Evolutionary conservation across 2,888 invertebrate genomes (phyloP).

Genomic region (Cosmorhoe ocellata): DNA sequence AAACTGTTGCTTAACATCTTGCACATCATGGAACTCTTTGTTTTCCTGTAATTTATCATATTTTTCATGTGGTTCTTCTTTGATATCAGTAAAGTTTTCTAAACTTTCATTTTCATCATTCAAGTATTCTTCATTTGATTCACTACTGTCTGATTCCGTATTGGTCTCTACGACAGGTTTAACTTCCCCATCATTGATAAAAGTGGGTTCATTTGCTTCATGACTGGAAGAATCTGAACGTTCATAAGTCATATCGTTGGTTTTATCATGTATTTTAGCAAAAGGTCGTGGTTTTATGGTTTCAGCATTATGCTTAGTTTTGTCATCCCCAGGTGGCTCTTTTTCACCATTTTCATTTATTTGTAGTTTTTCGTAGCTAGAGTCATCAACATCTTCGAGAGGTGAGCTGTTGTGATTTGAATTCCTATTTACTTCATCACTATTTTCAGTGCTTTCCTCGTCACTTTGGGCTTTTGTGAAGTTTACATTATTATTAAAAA

Average conservation of each 20-base stretch:
- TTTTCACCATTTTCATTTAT: slow-evolving; percentile 51
- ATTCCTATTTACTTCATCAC: slow-evolving; percentile 13
- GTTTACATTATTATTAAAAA: slow-evolving; percentile 17
- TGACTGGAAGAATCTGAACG: slow-evolving; percentile 31
- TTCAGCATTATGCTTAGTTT: slow-evolving; percentile 35
- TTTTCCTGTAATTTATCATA: slow-evolving; percentile 41
- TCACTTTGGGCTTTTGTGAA: slow-evolving; percentile 16
- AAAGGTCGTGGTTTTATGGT: slow-evolving; percentile 30
- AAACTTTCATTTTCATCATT: slow-evolving; percentile 44
- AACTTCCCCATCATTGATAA: slow-evolving; percentile 65
- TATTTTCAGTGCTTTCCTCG: slow-evolving; percentile 26
- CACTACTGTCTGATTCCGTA: slow-evolving; percentile 49
- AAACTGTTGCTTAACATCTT: slow-evolving; percentile 69
- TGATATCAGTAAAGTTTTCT: slow-evolving; percentile 48
- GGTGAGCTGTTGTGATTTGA: slow-evolving; percentile 23
- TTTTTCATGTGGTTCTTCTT: slow-evolving; percentile 38
- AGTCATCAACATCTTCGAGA: slow-evolving; percentile 51
- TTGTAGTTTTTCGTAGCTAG: slow-evolving; percentile 56
- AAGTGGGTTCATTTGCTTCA: slow-evolving; percentile 42
- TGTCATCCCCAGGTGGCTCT: slow-evolving; percentile 42
- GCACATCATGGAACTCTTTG: slow-evolving; percentile 35
- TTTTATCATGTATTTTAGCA: slow-evolving; percentile 28
- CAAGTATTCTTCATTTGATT: slow-evolving; percentile 45
- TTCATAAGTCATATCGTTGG: slow-evolving; percentile 32
- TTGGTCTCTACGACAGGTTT: slow-evolving; percentile 72